Conservation (phyloP, 1,140 invertebrate genomes). For the Luehdorfia chinensis region DNA sequence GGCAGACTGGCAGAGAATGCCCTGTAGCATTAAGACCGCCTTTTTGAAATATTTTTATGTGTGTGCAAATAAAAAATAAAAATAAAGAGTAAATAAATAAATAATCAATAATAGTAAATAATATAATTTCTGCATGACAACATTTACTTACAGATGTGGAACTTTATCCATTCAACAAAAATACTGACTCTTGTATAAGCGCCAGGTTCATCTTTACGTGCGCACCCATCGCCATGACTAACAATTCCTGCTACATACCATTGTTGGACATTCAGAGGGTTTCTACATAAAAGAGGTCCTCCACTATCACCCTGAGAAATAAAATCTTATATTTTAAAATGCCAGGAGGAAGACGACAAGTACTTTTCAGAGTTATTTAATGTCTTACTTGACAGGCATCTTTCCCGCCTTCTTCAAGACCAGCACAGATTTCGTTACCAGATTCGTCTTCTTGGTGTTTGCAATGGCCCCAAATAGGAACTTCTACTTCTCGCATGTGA, state of each 20-base stretch:
- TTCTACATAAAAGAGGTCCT: slow-evolving; percentile 86
- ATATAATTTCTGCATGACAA: too few species aligned
- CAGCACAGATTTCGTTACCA: slow-evolving; percentile 86
- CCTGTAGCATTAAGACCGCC: too few species aligned
- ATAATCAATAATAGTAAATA: too few species aligned
- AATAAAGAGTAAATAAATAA: too few species aligned
- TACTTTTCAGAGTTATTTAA: neutral
- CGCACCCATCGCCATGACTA: slow-evolving; percentile 90
- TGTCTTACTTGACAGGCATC: slow-evolving; percentile 84
- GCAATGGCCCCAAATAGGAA: slow-evolving; percentile 80
- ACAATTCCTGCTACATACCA: slow-evolving; percentile 88
- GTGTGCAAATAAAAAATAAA: too few species aligned
- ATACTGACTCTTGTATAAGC: slow-evolving; percentile 87
- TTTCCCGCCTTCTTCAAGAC: slow-evolving; percentile 82
- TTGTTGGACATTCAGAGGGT: slow-evolving; percentile 78
- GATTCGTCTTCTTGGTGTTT: slow-evolving; percentile 79
- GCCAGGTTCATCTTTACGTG: slow-evolving; percentile 85
- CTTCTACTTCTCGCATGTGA: slow-evolving; percentile 83
- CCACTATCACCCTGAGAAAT: slow-evolving; percentile 84
- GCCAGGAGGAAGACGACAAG: too few species aligned
- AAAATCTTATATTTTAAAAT: too few species aligned
- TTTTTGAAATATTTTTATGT: too few species aligned
- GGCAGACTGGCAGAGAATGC: too few species aligned
- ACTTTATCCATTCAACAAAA: slow-evolving; percentile 85
- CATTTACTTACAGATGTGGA: slow-evolving; percentile 69